Conservation (phyloP, 2,797 vertebrate species). For the Sebastes glaucus region DNA sequence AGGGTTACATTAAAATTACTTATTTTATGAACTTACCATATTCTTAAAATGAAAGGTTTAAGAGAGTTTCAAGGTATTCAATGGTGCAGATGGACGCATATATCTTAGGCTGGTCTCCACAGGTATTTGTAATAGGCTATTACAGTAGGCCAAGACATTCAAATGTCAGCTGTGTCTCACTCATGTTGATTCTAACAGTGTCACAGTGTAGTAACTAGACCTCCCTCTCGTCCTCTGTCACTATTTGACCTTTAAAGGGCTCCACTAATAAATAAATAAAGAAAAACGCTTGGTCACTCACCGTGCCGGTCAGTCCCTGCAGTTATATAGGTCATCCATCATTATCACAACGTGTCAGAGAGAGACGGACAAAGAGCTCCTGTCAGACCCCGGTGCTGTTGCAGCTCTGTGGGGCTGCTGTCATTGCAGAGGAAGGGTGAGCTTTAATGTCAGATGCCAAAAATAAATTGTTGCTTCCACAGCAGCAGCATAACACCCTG, state of each 20-base stretch:
- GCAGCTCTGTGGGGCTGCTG: slow-evolving; percentile 12
- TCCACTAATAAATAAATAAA: neutral
- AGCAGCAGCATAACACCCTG: slow-evolving; percentile 16
- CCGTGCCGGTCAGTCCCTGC: slow-evolving; percentile 35
- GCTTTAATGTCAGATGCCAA: slow-evolving; percentile 84
- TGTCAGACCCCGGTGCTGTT: neutral
- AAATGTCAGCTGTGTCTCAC: neutral
- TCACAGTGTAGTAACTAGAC: no score
- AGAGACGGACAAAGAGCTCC: neutral
- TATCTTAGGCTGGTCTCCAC: no score
- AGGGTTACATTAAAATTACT: neutral
- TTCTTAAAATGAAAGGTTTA: neutral
- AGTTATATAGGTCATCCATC: slow-evolving; percentile 17
- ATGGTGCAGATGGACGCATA: neutral
- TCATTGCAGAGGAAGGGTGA: slow-evolving; percentile 56
- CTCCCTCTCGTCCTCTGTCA: neutral
- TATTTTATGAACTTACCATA: neutral
- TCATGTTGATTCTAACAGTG: neutral
- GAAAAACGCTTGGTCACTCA: slow-evolving; percentile 41
- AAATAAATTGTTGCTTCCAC: slow-evolving; percentile 81
- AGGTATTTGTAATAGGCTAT: neutral
- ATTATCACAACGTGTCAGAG: neutral
- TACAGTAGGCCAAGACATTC: neutral
- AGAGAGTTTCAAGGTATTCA: no score
- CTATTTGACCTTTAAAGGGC: slow-evolving; percentile 1